A percentile compares a stretch with the other conserved stretches of the same genome.
phyloP scores from a whole-genome alignment of 2,797 vertebrate genomes.

The Dallia pectoralis region DNA sequence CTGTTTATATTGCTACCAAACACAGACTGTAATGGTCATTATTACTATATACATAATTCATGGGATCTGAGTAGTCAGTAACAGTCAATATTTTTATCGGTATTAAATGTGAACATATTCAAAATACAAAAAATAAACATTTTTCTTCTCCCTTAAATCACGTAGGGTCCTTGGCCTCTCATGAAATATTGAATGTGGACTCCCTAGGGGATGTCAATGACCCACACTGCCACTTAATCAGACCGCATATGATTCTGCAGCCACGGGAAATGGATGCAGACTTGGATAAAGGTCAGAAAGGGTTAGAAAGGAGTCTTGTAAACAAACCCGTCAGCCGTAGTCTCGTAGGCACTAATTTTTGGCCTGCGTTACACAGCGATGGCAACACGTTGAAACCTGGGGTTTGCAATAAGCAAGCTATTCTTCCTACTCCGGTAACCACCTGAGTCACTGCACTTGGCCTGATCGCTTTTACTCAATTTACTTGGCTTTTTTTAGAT shows the following conservation, averaged over 20 bases:
- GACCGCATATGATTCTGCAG: constrained; percentile 56
- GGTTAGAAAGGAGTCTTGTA: neutral
- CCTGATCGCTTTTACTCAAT: constrained; percentile 49
- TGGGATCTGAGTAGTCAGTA: no score
- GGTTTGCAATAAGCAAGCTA: constrained; percentile 28
- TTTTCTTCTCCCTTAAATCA: constrained; percentile 16
- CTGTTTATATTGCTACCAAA: no score
- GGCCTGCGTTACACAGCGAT: constrained; percentile 7
- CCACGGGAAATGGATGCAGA: constrained; percentile 7
- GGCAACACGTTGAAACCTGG: neutral
- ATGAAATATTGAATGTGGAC: constrained; percentile 8
- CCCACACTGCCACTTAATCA: constrained; percentile 50
- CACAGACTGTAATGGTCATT: no score
- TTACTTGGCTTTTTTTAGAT: constrained; percentile 32
- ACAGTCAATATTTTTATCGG: no score
- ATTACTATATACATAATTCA: no score
- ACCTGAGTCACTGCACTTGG: constrained; percentile 48
- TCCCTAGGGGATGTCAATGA: constrained; percentile 33
- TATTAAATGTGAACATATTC: no score
- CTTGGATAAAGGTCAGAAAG: neutral
- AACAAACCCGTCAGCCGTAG: constrained; percentile 33
- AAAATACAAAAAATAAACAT: no score
- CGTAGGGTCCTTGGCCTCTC: no score
- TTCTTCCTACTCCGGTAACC: constrained; percentile 15
- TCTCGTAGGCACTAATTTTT: neutral